Evolutionary conservation across 1,140 invertebrate genomes (phyloP), one percentile per base, ranked within the genome.

Genomic region (Psix sp.): DNA sequence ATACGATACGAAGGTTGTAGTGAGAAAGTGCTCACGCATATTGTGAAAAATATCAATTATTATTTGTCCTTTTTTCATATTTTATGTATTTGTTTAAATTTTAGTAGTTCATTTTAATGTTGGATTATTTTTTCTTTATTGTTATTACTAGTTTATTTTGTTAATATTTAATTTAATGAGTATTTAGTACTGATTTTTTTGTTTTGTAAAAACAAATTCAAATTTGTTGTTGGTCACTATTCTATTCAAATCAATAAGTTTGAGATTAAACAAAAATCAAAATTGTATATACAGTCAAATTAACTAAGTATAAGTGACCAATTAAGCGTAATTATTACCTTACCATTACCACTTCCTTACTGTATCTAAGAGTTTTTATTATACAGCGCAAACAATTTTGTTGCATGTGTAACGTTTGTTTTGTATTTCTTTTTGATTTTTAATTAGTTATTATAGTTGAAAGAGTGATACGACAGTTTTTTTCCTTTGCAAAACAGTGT

Each of bases 381-480:
- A 75, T 80, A 48, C 66, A 51, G 40, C 33, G 54, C 66, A 71
- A 75, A 65, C 62, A 38, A 40, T 15, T 45, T 63, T 40, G 51
- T 76, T 79, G 82, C 83, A 85, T 85, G 82, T 36, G 76, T 84
- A 83, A 79, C 80, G 76, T 81, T 78, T 84, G 78, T 82, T 81
- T 81, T 82, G 60, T 83, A 68, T 15, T 49, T 31, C 72, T 74
- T 52, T 54, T 43, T 66, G 26, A 49, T 43, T 77, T 77, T 65
- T 43, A 39, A 74, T 79, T 79, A 65, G 67, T 80, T 24, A 24
- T 24, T 24, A 54, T 45, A n/a, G n/a, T n/a, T n/a, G n/a, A n/a
- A n/a, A n/a, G n/a, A n/a, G n/a, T n/a, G n/a, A n/a, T n/a, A n/a
- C n/a, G n/a, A n/a, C n/a, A n/a, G n/a, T n/a, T n/a, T n/a, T n/a